Percentiles rank a stretch among this genome's conserved stretches.
Conservation (phyloP, 2,113 vertebrate genomes). For the Cynopterus brachyotis region DNA sequence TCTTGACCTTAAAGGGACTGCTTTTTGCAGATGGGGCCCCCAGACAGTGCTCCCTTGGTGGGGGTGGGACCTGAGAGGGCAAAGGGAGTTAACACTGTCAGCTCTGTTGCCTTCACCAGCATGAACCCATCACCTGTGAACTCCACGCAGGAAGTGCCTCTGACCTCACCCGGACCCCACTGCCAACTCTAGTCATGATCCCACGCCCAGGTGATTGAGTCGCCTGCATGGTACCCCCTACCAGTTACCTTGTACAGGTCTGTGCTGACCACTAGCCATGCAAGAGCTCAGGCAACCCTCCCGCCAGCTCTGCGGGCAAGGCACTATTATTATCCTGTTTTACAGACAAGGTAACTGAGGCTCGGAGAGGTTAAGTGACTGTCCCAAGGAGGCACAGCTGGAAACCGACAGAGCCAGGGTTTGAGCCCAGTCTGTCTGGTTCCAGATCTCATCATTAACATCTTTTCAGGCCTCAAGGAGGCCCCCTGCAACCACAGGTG, state of each 20-base stretch:
- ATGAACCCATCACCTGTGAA: fast-evolving
- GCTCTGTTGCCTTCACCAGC: neutral
- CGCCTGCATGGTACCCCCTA: neutral
- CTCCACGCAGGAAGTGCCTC: neutral
- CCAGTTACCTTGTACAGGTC: neutral
- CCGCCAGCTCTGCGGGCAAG: neutral
- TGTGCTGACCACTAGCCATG: neutral
- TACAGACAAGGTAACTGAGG: neutral
- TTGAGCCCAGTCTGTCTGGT: neutral
- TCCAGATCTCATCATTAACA: neutral
- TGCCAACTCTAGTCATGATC: neutral
- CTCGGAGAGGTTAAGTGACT: neutral
- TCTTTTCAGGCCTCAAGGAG: neutral
- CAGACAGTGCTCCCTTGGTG: neutral
- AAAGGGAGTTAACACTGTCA: neutral
- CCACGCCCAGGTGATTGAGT: neutral
- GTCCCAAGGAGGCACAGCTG: neutral
- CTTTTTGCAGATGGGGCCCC: neutral
- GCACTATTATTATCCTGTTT: neutral
- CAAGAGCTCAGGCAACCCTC: neutral
- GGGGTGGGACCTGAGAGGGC: neutral
- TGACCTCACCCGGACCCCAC: neutral
- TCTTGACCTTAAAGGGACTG: neutral
- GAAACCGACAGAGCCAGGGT: neutral
- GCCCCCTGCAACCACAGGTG: neutral